Conservation (phyloP, 2,797 vertebrate genomes). For the Sciaenops ocellatus region DNA sequence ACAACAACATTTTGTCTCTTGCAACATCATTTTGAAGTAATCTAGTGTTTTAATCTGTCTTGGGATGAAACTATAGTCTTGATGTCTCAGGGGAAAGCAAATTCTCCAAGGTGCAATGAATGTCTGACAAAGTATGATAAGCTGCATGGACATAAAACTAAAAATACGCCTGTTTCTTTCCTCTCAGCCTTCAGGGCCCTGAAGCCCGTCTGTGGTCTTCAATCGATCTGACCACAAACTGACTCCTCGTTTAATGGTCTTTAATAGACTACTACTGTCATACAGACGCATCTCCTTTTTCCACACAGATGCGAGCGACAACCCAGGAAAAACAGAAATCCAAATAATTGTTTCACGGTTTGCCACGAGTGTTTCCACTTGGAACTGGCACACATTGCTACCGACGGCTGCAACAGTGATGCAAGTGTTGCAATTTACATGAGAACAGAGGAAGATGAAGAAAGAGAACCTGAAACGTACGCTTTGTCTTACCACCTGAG, state of each 20-base stretch:
- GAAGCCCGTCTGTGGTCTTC: constrained; percentile 11
- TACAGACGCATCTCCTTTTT: constrained; percentile 19
- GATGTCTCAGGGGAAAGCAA: background rate
- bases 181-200: constrained; percentile 10
- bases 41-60: background rate
- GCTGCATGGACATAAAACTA: constrained; percentile 32
- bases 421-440: constrained; percentile 74
- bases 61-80: background rate
- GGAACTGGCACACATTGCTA: constrained; percentile 41
- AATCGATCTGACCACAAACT: constrained; percentile 38
- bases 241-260: constrained; percentile 11
- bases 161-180: constrained; percentile 27
- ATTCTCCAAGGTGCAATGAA: constrained; percentile 2
- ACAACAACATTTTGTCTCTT: background rate
- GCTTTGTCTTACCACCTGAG: constrained; percentile 37
- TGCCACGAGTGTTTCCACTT: constrained; percentile 50
- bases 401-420: constrained; percentile 48
- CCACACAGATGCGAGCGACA: constrained; percentile 43
- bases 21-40: background rate
- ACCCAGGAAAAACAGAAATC: background rate
- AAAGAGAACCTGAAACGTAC: constrained; percentile 38
- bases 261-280: constrained; percentile 19
- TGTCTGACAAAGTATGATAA: constrained; percentile 11
- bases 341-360: constrained; percentile 8
- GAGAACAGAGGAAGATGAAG: constrained; percentile 38